Evolutionary conservation across 2,113 vertebrate genomes (phyloP).

Genomic region (Danionella cerebrum): DNA sequence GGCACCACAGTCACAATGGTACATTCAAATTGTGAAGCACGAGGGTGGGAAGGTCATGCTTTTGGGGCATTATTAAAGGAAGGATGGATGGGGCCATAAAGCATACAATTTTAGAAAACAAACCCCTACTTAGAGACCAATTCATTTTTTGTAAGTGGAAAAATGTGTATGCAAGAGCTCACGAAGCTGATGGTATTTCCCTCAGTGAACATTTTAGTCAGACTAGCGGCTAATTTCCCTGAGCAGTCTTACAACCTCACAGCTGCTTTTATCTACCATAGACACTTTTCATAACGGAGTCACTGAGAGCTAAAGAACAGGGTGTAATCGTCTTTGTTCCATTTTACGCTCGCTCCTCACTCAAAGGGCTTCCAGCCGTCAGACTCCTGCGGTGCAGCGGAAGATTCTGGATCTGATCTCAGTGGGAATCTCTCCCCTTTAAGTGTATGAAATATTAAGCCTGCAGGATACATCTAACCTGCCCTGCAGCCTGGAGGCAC

Average conservation of each 20-base stretch:
- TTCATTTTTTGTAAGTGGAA: no score
- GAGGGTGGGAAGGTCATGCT: no score
- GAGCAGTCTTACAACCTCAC: no score
- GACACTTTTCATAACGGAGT: no score
- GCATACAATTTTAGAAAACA: no score
- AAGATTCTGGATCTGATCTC: conserved; percentile 9
- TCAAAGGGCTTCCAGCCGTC: conserved; percentile 16
- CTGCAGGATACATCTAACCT: conserved; percentile 13
- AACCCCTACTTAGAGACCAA: no score
- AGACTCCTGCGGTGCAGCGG: neutral
- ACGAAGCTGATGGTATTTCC: neutral
- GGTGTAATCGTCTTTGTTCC: conserved; percentile 23
- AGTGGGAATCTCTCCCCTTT: neutral
- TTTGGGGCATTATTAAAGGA: no score
- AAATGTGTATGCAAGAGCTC: no score
- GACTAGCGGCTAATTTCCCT: neutral
- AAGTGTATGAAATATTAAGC: conserved; percentile 1
- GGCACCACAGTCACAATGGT: no score
- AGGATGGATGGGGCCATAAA: no score
- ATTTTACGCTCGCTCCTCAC: conserved; percentile 1
- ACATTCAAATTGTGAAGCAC: no score
- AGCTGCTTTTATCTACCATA: no score
- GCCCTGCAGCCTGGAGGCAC: neutral
- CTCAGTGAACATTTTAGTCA: neutral
- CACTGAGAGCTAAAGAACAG: neutral